Conservation (phyloP, 2,797 vertebrate genomes). For the Emys orbicularis region DNA sequence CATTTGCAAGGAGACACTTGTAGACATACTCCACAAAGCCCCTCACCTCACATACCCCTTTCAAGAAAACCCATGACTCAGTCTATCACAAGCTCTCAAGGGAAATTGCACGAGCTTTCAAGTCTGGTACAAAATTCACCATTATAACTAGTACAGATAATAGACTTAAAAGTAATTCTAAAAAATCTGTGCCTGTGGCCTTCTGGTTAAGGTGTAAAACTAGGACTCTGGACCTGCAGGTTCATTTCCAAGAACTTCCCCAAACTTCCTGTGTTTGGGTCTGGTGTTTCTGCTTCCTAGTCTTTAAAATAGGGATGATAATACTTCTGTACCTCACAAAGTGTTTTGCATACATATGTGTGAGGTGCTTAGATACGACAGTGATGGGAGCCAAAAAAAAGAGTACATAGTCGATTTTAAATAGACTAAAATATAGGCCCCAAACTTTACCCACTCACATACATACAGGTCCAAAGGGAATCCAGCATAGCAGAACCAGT, state of each 20-base stretch:
- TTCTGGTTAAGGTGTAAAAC: neutral
- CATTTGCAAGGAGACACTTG: neutral
- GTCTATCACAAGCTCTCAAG: neutral
- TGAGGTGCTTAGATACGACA: neutral
- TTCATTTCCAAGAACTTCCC: neutral
- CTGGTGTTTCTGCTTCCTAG: neutral
- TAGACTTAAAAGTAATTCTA: neutral
- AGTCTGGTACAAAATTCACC: neutral
- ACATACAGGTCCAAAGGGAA: neutral
- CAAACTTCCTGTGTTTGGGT: neutral
- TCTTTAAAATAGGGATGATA: neutral
- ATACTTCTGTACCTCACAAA: neutral
- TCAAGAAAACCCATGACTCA: neutral
- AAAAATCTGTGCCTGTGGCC: neutral
- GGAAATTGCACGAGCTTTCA: neutral
- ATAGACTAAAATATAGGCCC: neutral
- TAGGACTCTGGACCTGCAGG: neutral
- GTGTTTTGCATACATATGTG: neutral
- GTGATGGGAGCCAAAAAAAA: neutral
- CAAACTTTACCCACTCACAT: neutral
- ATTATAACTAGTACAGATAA: neutral
- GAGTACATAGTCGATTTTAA: no score
- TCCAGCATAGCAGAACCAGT: neutral
- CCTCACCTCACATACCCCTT: neutral
- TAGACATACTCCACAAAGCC: neutral